A percentile compares a stretch with the other conserved stretches of the same genome.
These are phyloP conservation scores for Melanotaenia trifasciata DNA, from an alignment of 2,797 vertebrate genomes.

Conservation along the genomic window DNA sequence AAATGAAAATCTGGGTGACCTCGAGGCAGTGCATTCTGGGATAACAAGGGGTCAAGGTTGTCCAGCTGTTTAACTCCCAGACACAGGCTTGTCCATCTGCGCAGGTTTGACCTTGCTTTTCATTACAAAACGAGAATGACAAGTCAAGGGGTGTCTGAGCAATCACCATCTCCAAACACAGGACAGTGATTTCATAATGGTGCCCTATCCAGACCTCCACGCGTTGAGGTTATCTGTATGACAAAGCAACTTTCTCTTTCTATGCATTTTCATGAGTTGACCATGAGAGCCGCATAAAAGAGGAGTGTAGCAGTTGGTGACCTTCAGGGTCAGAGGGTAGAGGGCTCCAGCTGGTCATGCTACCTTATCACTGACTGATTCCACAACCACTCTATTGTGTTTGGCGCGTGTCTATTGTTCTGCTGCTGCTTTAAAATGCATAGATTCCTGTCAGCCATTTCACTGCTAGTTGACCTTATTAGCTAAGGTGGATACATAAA, in stretches of 20 bases:
- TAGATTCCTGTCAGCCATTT: constrained; percentile 75
- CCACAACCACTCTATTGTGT: constrained; percentile 79
- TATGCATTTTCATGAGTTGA: constrained; percentile 81
- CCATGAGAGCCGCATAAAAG: constrained; percentile 73
- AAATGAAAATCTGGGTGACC: constrained; percentile 50
- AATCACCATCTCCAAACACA: constrained; percentile 55
- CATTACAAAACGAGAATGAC: constrained; percentile 69
- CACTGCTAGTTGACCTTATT: constrained; percentile 82
- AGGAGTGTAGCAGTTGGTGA: constrained; percentile 78
- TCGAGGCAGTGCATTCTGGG: constrained; percentile 24
- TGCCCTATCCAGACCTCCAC: constrained; percentile 72
- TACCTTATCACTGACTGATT: constrained; percentile 80
- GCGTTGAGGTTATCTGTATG: constrained; percentile 76
- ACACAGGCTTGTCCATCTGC: constrained; percentile 68
- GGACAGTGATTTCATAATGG: constrained; percentile 70
- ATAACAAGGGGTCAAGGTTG: constrained; percentile 62
- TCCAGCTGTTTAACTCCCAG: constrained; percentile 49
- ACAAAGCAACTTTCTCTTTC: constrained; percentile 76
- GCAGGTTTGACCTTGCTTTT: constrained; percentile 71
- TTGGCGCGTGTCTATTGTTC: constrained; percentile 82
- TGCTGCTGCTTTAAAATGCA: constrained; percentile 79
- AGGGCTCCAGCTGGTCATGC: constrained; percentile 84
- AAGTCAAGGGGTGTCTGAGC: constrained; percentile 48
- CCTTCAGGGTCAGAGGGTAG: constrained; percentile 77
- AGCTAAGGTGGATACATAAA: constrained; percentile 80